Evolutionary conservation across 2,797 vertebrate species (phyloP), one percentile per base, ranked within the genome.

Genomic region (Notoglanidium macrostoma): DNA sequence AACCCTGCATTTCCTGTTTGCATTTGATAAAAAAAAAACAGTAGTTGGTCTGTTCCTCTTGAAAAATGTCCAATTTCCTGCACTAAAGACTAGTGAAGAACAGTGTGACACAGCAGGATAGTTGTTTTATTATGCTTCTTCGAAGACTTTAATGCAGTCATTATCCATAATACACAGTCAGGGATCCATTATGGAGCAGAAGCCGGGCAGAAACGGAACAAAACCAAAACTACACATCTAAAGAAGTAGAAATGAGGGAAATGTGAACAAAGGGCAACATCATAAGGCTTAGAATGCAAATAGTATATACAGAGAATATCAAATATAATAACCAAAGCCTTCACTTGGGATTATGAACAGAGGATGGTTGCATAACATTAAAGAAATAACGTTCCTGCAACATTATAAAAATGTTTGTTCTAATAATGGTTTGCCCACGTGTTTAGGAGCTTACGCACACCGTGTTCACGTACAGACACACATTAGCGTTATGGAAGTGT

Each of bases 141-240:
- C 7, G 17, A 3, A 81, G 59, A 63, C 79, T 63, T 81, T 61
- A 65, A 81, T 81, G 14, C 35, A 65, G 73, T 85, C 83, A 85
- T 4, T 83, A 51, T 83, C 86, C 54, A 32, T 26, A 57, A 63
- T 40, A 81, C 23, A n/a, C 57, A 81, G 57, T 65, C 40, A 19
- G 79, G 40, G 79, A 19, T n/a, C 79, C 79, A 63, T 65, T 81
- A 49, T 81, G 26, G 57, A 15, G 35, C 78, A 59, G 35, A 81
- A 61, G 59, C 78, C 23, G 21, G 23, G 44, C 14, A 65, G 59
- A 81, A 49, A 46, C 14, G 5, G 23, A 14, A 63, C 26, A 65
- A 63, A 46, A 44, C 21, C 49, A 26, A 35, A 59, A 55, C 23
- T 9, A 10, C 23, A 81, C 57, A 40, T 12, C 21, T 26, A 46